Base-by-base conservation (phyloP, 2,888 invertebrate genomes). In the Aspidiotus destructor region DNA sequence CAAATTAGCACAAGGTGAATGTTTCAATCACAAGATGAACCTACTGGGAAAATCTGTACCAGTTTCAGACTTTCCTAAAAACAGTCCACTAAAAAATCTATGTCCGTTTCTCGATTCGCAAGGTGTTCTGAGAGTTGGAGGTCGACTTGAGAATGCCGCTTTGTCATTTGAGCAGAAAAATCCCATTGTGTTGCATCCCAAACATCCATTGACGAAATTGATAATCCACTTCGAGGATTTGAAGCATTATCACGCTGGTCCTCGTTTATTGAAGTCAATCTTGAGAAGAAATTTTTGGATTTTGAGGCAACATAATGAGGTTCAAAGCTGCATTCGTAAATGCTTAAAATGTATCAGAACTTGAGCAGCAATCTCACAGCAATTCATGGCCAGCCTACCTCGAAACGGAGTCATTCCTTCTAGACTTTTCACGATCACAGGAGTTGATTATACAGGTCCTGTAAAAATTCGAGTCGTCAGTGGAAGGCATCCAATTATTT, bases 341-440 rank as follows among this genome's bases (percentile, higher is more conserved):
- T 62, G 62, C 48, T 6, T 13, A 8, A 42, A 6, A 8, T 62
- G 62, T 28, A 48, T 41, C n/a, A 8, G n/a, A 7, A 13, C 13
- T 11, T 40, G 28, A 53, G 55, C 55, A 15, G 16, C 9, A 55
- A 55, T 13, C 13, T 10, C 13, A 15, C 8, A n/a, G 8, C 72
- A 73, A 54, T 8, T 72, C 8, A 75, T 75, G 75, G 75, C 73
- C 15, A 63, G 73, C 55, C 70, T 75, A 58, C 75, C 75, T 5
- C 48, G 17, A 40, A 41, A 41, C 8, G n/a, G 73, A 54, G 71
- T 72, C 2, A 62, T 44, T 7, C 71, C 72, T 16, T 42, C 60
- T 8, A 53, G 55, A 15, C 65, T 71, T 2, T 73, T 72, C 54
- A 53, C 17, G 7, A 53, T 17, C 7, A 48, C 60, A 8, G 72